phyloP scores from a whole-genome alignment of 2,888 invertebrate species.

The Eupithecia vulgata region DNA sequence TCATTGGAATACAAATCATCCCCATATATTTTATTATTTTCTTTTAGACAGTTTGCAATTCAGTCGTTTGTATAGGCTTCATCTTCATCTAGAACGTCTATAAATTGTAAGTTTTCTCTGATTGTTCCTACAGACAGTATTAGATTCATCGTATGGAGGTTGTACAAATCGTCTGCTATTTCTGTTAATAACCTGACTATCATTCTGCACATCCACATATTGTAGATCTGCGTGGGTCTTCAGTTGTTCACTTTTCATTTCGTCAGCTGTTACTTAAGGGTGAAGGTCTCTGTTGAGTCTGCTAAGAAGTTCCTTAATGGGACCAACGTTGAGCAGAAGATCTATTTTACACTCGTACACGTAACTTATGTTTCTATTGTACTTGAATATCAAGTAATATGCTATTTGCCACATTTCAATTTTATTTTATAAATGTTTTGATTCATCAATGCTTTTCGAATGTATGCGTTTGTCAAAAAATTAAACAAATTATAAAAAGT shows the following conservation, averaged over 20 bases:
- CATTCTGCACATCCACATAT: constrained; percentile 76
- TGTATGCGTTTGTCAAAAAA: constrained; percentile 14
- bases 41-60: neutral
- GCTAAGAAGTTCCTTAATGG: constrained; percentile 63
- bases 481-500: neutral
- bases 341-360: constrained; percentile 79
- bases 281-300: constrained; percentile 56
- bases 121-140: constrained; percentile 71
- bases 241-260: constrained; percentile 42
- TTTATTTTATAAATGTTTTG: constrained; percentile 18
- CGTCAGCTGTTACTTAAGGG: constrained; percentile 41
- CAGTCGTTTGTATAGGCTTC: constrained; percentile 51
- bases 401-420: constrained; percentile 79
- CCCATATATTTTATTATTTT: constrained; percentile 6
- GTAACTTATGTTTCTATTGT: constrained; percentile 67
- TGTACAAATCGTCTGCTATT: constrained; percentile 66
- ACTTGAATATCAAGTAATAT: constrained; percentile 74
- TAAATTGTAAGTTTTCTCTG: constrained; percentile 65
- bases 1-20: constrained; percentile 1
- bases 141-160: constrained; percentile 69
- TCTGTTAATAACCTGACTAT: constrained; percentile 67
- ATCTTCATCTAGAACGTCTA: constrained; percentile 73
- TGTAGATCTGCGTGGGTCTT: constrained; percentile 25
- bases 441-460: constrained; percentile 18
- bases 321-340: constrained; percentile 70